Percentiles rank a stretch among this genome's conserved stretches.
phyloP scores from a whole-genome alignment of 2,797 vertebrate species.

The Pseudomugil tenellus region DNA sequence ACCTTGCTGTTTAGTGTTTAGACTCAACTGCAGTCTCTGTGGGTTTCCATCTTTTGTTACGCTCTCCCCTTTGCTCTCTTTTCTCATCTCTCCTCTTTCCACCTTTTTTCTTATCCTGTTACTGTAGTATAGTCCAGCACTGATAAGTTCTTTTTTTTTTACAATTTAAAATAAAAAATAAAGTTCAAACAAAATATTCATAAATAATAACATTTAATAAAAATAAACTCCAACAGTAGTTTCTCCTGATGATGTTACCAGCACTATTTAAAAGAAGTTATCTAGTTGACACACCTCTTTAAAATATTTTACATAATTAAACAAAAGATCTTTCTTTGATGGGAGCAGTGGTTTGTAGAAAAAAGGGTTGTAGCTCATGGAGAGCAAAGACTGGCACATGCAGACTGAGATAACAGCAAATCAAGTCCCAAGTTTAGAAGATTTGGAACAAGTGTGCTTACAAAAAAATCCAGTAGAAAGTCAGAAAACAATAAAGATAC shows the following conservation, averaged over 20 bases:
- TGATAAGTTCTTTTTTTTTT: too few relatives aligned
- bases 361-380: not conserved
- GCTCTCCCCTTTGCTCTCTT: too few relatives aligned
- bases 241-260: not conserved
- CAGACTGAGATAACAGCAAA: slow-evolving; percentile 2
- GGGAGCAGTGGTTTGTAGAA: not conserved
- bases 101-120: too few relatives aligned
- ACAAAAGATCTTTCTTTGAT: not conserved
- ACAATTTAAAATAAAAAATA: too few relatives aligned
- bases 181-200: too few relatives aligned
- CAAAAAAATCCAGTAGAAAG: not conserved
- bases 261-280: not conserved
- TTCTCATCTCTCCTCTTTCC: too few relatives aligned
- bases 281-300: not conserved
- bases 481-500: not conserved
- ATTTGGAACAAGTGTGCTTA: not conserved
- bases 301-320: too few relatives aligned
- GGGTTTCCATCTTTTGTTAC: too few relatives aligned
- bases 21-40: too few relatives aligned
- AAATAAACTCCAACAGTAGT: not conserved
- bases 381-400: not conserved
- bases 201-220: too few relatives aligned
- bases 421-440: slow-evolving; percentile 19
- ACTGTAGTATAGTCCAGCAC: too few relatives aligned
- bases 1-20: too few relatives aligned